Base-by-base conservation (phyloP, 1,140 invertebrate species). In the Phenacoccus solenopsis region DNA sequence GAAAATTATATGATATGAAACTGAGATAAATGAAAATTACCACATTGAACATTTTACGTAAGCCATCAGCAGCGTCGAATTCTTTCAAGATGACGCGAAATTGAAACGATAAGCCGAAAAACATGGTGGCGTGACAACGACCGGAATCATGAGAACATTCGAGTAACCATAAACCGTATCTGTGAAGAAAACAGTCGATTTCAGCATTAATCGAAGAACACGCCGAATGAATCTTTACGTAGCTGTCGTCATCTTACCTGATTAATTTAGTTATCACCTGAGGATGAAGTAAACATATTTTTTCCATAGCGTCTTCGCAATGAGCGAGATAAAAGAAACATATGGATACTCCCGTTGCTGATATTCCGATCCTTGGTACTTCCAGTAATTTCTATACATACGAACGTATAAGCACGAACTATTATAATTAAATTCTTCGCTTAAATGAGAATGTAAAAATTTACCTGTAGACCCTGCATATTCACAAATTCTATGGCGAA, bases 271-370 rank as follows among this genome's bases (percentile, higher is more conserved):
- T 13, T 9, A 96, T 84, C 1, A 91, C 84, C 72, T 85, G 82
- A 74, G 92, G 84, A 2, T 92, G 88, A 75, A 96, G 81, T 5
- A 90, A 80, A 76, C 94, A 96, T 4, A 98, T 91, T 73, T 92
- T 84, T 79, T 98, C 95, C 91, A 98, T 96, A 0, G 94, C 93
- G 79, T 98, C 96, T 78, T 97, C 94, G 80, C 92, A 96, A 80
- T 98, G 98, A 0, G 94, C 93, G 57, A 98, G 81, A 80, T 98
- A 98, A 79, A 98, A 98, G 4, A 98, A 82, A 77, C 94, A 96
- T 70, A 98, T 91, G 0, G 94, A 94, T 10, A 98, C 94, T 12
- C 95, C 96, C 1, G 94, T 96, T 0, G 96, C 93, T 1, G 95
- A 93, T 28, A 98, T 87, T 38, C 93, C 96, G 1, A 94, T 95